phyloP scores from a whole-genome alignment of 2,113 vertebrate species.

The Ceyx cyanopectus region DNA sequence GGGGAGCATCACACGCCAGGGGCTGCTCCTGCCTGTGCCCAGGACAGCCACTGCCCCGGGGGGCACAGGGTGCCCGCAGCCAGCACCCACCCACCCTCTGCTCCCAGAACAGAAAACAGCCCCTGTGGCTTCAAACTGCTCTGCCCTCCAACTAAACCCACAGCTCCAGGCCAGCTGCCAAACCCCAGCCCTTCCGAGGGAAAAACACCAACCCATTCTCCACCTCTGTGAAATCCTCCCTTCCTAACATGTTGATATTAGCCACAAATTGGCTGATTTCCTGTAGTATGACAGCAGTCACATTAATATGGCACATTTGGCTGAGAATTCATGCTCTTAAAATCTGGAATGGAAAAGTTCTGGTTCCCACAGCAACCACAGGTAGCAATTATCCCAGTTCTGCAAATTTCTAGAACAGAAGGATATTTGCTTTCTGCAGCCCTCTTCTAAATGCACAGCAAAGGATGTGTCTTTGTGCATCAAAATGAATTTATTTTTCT shows the following conservation, averaged over 20 bases:
- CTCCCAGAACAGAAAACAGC: accelerated
- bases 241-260: neutral
- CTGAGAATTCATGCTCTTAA: constrained; percentile 21
- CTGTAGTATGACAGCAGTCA: neutral
- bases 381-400: constrained; percentile 64
- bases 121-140: neutral
- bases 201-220: neutral
- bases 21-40: neutral
- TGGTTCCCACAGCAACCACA: constrained; percentile 76
- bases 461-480: neutral
- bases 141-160: neutral
- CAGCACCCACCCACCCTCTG: accelerated
- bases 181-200: neutral
- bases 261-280: constrained; percentile 22
- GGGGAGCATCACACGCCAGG: accelerated
- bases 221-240: neutral
- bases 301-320: constrained; percentile 18
- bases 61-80: neutral
- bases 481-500: neutral
- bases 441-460: neutral
- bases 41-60: neutral
- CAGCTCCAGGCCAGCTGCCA: neutral
- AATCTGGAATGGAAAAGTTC: constrained; percentile 50
- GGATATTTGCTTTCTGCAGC: constrained; percentile 21
- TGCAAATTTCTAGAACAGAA: constrained; percentile 47